A percentile compares a stretch with the other conserved stretches of the same genome.
These are phyloP conservation scores for Drosophila sturtevanti DNA, from an alignment of 1,140 invertebrate genomes.

Conservation along the genomic window DNA sequence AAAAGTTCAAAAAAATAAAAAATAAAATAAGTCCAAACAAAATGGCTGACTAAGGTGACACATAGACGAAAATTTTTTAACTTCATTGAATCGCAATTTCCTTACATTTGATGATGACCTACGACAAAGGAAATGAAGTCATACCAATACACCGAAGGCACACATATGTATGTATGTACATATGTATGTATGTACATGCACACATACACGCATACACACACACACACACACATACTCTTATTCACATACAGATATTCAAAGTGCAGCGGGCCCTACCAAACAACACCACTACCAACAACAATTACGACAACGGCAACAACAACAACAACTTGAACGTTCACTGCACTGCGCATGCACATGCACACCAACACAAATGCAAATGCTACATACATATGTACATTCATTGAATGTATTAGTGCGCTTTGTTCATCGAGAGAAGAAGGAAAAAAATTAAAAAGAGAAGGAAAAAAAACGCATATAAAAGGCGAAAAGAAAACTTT, in stretches of 20 bases:
- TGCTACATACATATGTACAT: constrained; percentile 1
- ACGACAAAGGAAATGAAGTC: constrained; percentile 82
- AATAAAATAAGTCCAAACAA: background rate
- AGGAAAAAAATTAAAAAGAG: constrained; percentile 28
- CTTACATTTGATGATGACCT: constrained; percentile 77
- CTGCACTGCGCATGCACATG: constrained; percentile 75
- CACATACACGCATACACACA: constrained; percentile 12
- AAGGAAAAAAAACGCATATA: constrained; percentile 29
- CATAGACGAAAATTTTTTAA: background rate
- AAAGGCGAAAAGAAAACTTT: constrained; percentile 8
- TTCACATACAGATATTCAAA: constrained; percentile 30
- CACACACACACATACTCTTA: constrained; percentile 10
- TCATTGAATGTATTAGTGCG: constrained; percentile 47
- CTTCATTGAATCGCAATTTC: constrained; percentile 60
- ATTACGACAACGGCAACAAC: too few relatives aligned
- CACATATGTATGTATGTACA: constrained; percentile 3
- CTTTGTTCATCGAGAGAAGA: constrained; percentile 59
- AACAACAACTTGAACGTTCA: constrained; percentile 37
- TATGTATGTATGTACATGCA: background rate
- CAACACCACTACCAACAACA: constrained; percentile 1
- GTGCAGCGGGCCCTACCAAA: constrained; percentile 30
- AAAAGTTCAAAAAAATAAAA: background rate
- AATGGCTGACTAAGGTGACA: background rate
- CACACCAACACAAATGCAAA: constrained; percentile 42
- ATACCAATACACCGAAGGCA: constrained; percentile 60